Evolutionary conservation across 2,113 vertebrate genomes (phyloP).

Genomic region (Podarcis cretensis): DNA sequence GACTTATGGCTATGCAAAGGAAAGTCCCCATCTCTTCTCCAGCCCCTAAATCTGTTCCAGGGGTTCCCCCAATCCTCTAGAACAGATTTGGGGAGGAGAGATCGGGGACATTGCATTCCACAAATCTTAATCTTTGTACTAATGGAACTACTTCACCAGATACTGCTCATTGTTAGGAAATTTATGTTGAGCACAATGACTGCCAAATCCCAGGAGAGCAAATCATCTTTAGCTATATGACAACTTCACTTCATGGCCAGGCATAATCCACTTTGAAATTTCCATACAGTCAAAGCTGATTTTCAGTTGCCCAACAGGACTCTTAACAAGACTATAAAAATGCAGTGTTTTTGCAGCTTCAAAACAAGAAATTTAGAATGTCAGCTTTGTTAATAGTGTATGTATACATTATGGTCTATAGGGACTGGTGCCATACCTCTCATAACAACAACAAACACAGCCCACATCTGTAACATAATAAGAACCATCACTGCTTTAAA

Average conservation of each 20-base stretch:
- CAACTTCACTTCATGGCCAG: not conserved
- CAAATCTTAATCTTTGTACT: too few species aligned
- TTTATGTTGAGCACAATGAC: not conserved
- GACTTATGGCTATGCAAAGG: too few species aligned
- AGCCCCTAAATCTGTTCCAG: too few species aligned
- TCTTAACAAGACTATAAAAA: not conserved
- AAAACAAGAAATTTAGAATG: constrained; percentile 48
- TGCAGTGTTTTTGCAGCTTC: constrained; percentile 33
- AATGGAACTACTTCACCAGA: too few species aligned
- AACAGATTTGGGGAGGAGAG: too few species aligned
- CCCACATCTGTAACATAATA: constrained; percentile 6
- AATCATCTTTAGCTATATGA: not conserved
- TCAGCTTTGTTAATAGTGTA: constrained; percentile 27
- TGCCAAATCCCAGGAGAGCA: not conserved
- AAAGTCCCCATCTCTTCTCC: too few species aligned
- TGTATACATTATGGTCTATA: constrained; percentile 33
- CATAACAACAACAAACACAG: constrained; percentile 47
- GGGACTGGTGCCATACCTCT: constrained; percentile 41
- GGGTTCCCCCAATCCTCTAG: too few species aligned
- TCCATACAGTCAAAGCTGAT: not conserved
- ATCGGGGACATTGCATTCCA: too few species aligned
- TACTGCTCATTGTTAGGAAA: not conserved
- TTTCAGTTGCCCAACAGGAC: not conserved
- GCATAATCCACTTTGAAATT: not conserved
- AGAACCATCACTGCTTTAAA: not conserved